Conservation (phyloP, 2,888 invertebrate genomes). For the Conomelus anceps region DNA sequence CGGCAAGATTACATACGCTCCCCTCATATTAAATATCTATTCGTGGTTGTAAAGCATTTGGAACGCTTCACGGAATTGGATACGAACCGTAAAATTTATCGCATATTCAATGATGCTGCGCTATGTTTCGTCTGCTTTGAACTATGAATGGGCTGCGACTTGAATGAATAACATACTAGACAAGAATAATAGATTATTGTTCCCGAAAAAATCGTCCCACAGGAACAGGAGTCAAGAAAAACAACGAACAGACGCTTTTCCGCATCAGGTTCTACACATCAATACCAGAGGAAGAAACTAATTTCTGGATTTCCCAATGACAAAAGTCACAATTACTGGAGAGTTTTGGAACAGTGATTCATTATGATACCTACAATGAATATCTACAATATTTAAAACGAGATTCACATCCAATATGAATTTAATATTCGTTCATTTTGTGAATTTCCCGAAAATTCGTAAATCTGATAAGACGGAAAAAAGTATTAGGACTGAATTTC, state of each 20-base stretch:
- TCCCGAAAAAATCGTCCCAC: background rate
- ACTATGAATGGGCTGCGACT: background rate
- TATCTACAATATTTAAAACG: no score
- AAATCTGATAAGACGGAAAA: no score
- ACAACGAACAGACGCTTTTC: background rate
- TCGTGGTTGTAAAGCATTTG: background rate
- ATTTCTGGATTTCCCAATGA: background rate
- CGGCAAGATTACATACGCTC: background rate
- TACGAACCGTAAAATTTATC: background rate
- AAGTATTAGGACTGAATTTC: no score
- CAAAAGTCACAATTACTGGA: no score
- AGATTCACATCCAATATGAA: no score
- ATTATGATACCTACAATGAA: no score
- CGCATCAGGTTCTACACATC: no score
- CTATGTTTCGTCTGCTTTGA: background rate
- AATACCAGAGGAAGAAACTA: background rate
- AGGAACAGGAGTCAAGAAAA: background rate
- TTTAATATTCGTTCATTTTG: no score
- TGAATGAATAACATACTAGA: background rate
- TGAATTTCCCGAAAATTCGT: no score
- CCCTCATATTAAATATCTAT: background rate
- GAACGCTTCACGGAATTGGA: background rate
- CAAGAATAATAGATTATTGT: background rate
- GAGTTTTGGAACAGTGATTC: no score
- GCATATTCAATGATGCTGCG: background rate